A percentile compares a stretch with the other conserved stretches of the same genome.
Evolutionary conservation across 2,113 vertebrate species (phyloP).

Genomic region (Tautogolabrus adspersus): DNA sequence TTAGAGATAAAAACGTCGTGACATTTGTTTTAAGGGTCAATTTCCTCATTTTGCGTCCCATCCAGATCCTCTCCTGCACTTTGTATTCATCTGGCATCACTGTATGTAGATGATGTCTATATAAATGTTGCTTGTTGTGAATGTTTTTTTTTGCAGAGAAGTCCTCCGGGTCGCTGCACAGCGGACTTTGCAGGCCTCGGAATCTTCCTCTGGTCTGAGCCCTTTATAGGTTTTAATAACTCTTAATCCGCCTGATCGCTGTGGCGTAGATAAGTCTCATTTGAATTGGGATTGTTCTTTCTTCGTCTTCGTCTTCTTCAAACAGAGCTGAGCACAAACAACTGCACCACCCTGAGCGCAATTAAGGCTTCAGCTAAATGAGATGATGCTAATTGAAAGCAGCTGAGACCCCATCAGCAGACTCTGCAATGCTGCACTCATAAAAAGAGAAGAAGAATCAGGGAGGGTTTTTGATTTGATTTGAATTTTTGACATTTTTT

Average conservation of each 20-base stretch:
- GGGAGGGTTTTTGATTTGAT: not conserved
- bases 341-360: constrained; percentile 80
- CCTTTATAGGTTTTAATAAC: constrained; percentile 88
- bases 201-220: constrained; percentile 62
- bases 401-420: constrained; percentile 71
- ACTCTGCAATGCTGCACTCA: constrained; percentile 50
- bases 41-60: not conserved
- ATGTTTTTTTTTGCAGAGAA: constrained; percentile 71
- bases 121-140: constrained; percentile 40
- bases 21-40: not conserved
- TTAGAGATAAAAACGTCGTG: not conserved
- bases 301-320: constrained; percentile 67
- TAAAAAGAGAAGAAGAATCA: constrained; percentile 27
- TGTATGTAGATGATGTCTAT: constrained; percentile 57
- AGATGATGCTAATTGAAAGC: constrained; percentile 82
- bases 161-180: constrained; percentile 63
- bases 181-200: constrained; percentile 67
- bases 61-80: too few relatives aligned
- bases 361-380: constrained; percentile 80
- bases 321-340: constrained; percentile 77
- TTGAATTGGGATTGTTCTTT: constrained; percentile 86
- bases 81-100: constrained; percentile 1
- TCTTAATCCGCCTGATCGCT: constrained; percentile 91
- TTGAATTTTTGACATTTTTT: not conserved
- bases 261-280: constrained; percentile 90